Evolutionary conservation across 2,888 invertebrate genomes (phyloP), one percentile per base, ranked within the genome.

Genomic region (Eupithecia abbreviata): DNA sequence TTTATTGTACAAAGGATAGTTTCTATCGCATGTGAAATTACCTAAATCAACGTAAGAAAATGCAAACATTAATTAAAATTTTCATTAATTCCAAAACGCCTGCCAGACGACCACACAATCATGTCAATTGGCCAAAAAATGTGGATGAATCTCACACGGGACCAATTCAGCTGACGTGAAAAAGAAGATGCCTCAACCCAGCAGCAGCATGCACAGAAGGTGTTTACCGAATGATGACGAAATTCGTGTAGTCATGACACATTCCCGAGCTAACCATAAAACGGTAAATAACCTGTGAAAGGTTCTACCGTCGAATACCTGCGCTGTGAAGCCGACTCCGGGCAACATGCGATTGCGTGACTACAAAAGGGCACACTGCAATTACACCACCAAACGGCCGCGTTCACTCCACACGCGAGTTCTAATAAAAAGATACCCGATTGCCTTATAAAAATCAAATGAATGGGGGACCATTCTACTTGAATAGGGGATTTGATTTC

Each of bases 291-390:
- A 7, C 15, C 6, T 6, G 15, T 41, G 42, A 68, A 18, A 49
- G 69, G 13, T 5, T 69, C 45, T 69, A 77, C 77, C 70, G 72
- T 43, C 41, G 30, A 45, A 45, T 58, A 18, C 49, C 47, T 51
- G 43, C 65, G 43, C 30, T 66, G 72, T 73, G 68, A n/a, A n/a
- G 69, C 62, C 58, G 72, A 58, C 58, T 55, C 73, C 71, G 73
- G 72, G 30, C 68, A 76, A 76, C 93, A 93, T 91, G 93, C 93
- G 89, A 93, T 93, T 89, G 93, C 93, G 92, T 93, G 93, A 83
- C 84, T 80, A 79, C 82, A 82, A 89, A 90, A 89, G 89, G 90
- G 89, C 90, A 87, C 89, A 87, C 89, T 87, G 89, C 90, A 91
- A 90, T 92, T 92, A 91, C 87, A 89, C 83, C 77, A 84, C 86